Base-by-base conservation (phyloP, 2,888 invertebrate genomes). In the Melanostoma scalare region DNA sequence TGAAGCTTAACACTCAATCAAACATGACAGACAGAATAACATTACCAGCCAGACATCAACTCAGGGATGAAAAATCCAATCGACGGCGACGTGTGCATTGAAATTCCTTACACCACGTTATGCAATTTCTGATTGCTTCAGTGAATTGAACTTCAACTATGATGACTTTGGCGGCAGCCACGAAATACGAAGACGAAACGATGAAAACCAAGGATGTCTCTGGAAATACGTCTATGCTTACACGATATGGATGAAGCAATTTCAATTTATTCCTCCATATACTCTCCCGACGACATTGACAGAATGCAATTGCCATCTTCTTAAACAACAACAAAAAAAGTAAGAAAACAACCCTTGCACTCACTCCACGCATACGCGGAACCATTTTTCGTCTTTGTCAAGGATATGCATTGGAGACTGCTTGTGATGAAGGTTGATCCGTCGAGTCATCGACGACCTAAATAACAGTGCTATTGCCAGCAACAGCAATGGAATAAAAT, bases 41-140 rank as follows among this genome's bases (percentile, higher is more conserved):
- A 79, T 55, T 55, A 74, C 56, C 50, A 53, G 60, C 50, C 61
- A 77, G 52, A 68, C 55, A 67, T 58, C 61, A 44, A 44, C 36
- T 36, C 4, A 38, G 6, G 31, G 36, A 67, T 48, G 75, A 68
- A 67, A 77, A 78, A 82, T 69, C 69, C 82, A 82, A 82, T 82
- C 69, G 73, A 67, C 72, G 20, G 20, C 1, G 58, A 40, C 63
- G 73, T 82, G 61, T 82, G 82, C 78, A 82, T 73, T 82, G 78
- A 74, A 82, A 82, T 74, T 82, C 82, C 78, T 78, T 73, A 73
- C 82, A 82, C 63, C 73, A 82, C 82, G 78, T 82, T 82, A 74
- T 82, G 82, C 82, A 78, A 82, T 82, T 82, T 78, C 73, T 69
- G 73, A 82, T 82, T 82, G 82, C 82, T 74, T 74, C 78, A 82